phyloP scores from a whole-genome alignment of 2,113 vertebrate species.

The Catharus bicknelli region DNA sequence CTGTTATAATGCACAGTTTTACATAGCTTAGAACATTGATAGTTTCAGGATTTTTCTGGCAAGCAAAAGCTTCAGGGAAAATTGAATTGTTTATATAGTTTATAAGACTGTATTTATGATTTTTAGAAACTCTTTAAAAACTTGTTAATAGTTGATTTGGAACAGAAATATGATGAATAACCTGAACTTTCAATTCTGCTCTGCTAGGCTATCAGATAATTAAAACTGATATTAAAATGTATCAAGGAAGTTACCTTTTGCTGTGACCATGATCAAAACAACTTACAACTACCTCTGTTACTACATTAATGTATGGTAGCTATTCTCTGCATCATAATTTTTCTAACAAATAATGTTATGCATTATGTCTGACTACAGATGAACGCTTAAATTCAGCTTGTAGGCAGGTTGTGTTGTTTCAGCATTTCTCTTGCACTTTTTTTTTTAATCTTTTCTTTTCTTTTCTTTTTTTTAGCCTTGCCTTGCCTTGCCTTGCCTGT shows the following conservation, averaged over 20 bases:
- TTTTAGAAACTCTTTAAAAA: neutral
- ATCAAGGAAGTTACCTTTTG: neutral
- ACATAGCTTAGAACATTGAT: neutral
- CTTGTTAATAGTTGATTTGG: neutral
- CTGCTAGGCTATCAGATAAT: neutral
- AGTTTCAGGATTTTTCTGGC: neutral
- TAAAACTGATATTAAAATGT: neutral
- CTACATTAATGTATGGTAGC: neutral
- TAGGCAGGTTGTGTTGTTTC: neutral
- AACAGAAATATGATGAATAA: neutral
- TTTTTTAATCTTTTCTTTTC: accelerated
- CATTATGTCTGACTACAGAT: neutral
- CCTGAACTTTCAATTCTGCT: neutral
- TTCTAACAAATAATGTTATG: neutral
- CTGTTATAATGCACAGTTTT: neutral
- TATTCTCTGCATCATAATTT: neutral
- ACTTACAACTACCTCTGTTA: neutral
- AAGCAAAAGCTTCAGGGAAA: neutral
- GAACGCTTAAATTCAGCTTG: neutral
- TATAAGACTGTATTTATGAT: neutral
- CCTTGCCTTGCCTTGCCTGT: accelerated
- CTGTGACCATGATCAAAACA: neutral
- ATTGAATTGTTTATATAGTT: neutral
- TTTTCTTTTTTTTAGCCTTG: no score
- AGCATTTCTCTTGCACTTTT: neutral